Evolutionary conservation across 2,797 vertebrate species (phyloP).

Genomic region (Neosilurus hyrtlii): DNA sequence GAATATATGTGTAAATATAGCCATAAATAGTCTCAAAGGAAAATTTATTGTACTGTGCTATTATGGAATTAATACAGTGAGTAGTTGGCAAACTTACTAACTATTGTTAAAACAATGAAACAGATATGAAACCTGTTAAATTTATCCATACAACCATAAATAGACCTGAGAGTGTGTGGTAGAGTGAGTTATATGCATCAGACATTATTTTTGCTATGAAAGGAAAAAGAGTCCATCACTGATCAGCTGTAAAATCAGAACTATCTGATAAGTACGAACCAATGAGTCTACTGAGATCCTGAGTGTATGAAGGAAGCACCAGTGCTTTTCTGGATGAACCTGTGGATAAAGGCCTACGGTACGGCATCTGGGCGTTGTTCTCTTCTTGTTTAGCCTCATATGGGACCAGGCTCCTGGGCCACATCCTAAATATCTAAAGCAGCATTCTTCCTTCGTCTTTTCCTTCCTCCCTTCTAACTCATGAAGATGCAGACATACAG

Average conservation of each 20-base stretch:
- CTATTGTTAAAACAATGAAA: conserved; percentile 39
- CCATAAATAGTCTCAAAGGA: conserved; percentile 48
- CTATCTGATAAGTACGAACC: conserved; percentile 41
- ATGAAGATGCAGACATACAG: conserved; percentile 29
- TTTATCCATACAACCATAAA: conserved; percentile 55
- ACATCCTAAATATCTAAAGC: conserved; percentile 39
- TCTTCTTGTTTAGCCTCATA: conserved; percentile 36
- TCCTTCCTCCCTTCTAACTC: conserved; percentile 10
- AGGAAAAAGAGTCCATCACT: conserved; percentile 15
- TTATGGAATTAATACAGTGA: conserved; percentile 35
- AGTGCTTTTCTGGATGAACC: conserved; percentile 53
- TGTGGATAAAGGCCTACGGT: conserved; percentile 39
- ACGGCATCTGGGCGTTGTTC: conserved; percentile 43
- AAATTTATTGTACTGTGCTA: conserved; percentile 23
- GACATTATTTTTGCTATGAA: conserved; percentile 26
- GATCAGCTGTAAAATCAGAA: conserved; percentile 8
- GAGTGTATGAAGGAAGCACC: conserved; percentile 58
- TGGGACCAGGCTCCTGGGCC: conserved; percentile 25
- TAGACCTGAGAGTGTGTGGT: conserved; percentile 57
- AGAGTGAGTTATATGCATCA: conserved; percentile 40
- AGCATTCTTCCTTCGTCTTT: conserved; percentile 40
- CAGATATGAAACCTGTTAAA: conserved; percentile 37
- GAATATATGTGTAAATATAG: conserved; percentile 27
- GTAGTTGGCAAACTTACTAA: conserved; percentile 32
- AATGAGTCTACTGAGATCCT: conserved; percentile 54